Conservation (phyloP, 53 echinoderm and acorn worm species). For the Holothuria scabra region DNA sequence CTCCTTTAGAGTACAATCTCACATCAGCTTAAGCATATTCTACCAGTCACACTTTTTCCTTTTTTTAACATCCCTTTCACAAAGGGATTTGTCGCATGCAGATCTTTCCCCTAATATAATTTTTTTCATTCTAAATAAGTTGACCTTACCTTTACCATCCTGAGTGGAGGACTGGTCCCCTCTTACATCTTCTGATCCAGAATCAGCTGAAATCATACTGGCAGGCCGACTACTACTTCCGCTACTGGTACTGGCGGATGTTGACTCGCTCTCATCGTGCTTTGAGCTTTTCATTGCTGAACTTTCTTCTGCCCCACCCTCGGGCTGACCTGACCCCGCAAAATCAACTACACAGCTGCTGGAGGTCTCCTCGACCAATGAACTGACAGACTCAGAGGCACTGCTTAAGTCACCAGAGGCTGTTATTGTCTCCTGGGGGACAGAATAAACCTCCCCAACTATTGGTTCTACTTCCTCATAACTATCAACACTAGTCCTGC, state of each 20-base stretch:
- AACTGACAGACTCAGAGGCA: slow-evolving; percentile 30
- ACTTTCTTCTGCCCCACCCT: slow-evolving; percentile 37
- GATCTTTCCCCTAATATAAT: too few relatives aligned
- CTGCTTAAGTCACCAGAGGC: slow-evolving; percentile 8
- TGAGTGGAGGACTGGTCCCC: neutral
- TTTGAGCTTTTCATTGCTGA: neutral
- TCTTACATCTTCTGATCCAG: slow-evolving; percentile 19
- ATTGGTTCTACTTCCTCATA: slow-evolving; percentile 23
- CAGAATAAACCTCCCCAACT: neutral
- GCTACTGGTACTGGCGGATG: slow-evolving; percentile 23
- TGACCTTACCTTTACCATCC: slow-evolving; percentile 36
- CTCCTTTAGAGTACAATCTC: too few relatives aligned
- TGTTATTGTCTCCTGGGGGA: neutral
- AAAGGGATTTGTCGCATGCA: too few relatives aligned
- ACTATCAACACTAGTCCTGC: slow-evolving; percentile 12
- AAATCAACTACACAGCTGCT: slow-evolving; percentile 4
- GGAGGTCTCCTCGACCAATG: slow-evolving; percentile 3
- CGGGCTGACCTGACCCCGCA: slow-evolving; percentile 2
- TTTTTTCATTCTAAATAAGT: neutral
- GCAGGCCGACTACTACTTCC: slow-evolving; percentile 34
- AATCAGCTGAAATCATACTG: slow-evolving; percentile 43
- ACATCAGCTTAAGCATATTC: too few relatives aligned
- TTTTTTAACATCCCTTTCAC: too few relatives aligned
- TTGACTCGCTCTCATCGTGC: slow-evolving; percentile 6
- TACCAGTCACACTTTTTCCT: too few relatives aligned